Evolutionary conservation across 2,888 invertebrate genomes (phyloP), one percentile per base, ranked within the genome.

Genomic region (Parnassius apollo): DNA sequence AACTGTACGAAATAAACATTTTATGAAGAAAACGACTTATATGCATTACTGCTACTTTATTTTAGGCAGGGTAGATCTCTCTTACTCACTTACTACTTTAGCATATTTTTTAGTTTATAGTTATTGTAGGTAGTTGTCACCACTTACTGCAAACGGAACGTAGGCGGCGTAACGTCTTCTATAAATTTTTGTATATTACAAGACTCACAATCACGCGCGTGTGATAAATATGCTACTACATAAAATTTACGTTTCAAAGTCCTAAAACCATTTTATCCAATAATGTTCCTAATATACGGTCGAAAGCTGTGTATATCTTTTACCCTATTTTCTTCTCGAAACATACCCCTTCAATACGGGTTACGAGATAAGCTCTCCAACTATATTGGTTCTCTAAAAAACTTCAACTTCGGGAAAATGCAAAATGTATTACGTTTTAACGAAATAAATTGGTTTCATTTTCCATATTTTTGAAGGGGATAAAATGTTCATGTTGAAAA

Each of bases 331-430:
- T 54, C 58, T 54, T 54, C 48, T 50, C 25, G 48, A 35, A 42
- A 42, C 49, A 54, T 54, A 45, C 55, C 54, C 62, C 35, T 59
- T 62, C 54, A 58, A 62, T 62, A 59, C 50, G 44, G 58, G 25
- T 44, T 49, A 45, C 54, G 59, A 35, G 42, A 59, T 59, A 59
- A 35, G n/a, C 53, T 46, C 62, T 48, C 42, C 53, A 2, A 49
- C 57, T 54, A 45, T 59, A 62, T 58, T 45, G 54, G 42, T 42
- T 55, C 35, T 45, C 52, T 25, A 22, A 9, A 13, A 48, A 46
- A 44, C 12, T 11, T 35, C 35, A 35, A 45, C 12, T n/a, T 44
- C 11, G 25, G 44, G 35, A 52, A 52, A 52, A 52, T 52, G 7
- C n/a, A 42, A 9, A 54, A 42, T 44, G 44, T 44, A 11, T 44